A percentile compares a stretch with the other conserved stretches of the same genome.
phyloP scores from a whole-genome alignment of 2,797 vertebrate genomes.

The Synaphobranchus kaupii region DNA sequence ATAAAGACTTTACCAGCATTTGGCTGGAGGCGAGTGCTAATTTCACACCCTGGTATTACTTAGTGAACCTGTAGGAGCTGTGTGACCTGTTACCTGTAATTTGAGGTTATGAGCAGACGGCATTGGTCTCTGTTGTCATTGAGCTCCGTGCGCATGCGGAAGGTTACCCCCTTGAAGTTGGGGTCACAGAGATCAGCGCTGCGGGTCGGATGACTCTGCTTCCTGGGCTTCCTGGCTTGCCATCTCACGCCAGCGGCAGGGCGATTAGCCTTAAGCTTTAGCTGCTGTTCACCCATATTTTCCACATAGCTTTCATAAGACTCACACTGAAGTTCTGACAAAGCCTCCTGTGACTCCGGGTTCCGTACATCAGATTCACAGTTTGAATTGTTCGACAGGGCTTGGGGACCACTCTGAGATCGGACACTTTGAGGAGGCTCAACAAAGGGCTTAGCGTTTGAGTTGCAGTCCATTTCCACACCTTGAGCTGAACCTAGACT shows the following conservation, averaged over 20 bases:
- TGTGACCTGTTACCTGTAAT: constrained; percentile 68
- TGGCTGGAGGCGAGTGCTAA: too few species aligned
- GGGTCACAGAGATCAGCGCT: constrained; percentile 76
- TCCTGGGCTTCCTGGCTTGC: constrained; percentile 68
- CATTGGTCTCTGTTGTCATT: constrained; percentile 61
- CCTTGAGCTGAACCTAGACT: constrained; percentile 41
- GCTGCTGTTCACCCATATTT: not conserved
- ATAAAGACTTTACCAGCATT: too few species aligned
- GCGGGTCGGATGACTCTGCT: constrained; percentile 73
- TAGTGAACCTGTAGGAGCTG: not conserved
- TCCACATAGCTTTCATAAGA: not conserved
- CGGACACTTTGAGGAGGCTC: constrained; percentile 30
- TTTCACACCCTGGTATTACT: not conserved
- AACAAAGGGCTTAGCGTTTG: constrained; percentile 50
- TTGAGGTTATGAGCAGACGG: constrained; percentile 76
- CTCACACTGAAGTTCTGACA: not conserved
- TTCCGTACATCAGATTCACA: constrained; percentile 23
- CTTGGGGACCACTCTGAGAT: not conserved
- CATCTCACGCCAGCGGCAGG: not conserved
- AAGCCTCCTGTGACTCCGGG: not conserved
- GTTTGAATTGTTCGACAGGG: constrained; percentile 23
- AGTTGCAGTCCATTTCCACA: constrained; percentile 57
- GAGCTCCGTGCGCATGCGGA: constrained; percentile 75
- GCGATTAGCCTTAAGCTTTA: not conserved
- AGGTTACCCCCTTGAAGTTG: constrained; percentile 78